Percentiles rank a stretch among this genome's conserved stretches.
These are phyloP conservation scores for Muschampia plurimacula DNA, from an alignment of 2,888 invertebrate species.

Conservation along the genomic window DNA sequence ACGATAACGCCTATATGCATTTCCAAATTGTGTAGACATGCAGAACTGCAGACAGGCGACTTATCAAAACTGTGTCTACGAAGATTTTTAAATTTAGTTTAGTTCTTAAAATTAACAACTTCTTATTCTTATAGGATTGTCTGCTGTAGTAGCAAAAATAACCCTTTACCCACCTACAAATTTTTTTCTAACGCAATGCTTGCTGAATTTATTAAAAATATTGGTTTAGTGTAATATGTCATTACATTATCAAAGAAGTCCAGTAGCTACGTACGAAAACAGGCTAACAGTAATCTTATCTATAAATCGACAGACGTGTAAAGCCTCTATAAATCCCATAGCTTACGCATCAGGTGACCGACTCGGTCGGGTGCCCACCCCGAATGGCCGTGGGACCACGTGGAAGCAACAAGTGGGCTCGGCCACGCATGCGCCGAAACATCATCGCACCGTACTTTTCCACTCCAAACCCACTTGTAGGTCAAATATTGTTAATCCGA, in stretches of 20 bases:
- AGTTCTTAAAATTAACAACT: too few relatives aligned
- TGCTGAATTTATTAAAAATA: too few relatives aligned
- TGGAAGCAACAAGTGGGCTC: constrained; percentile 77
- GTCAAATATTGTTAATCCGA: constrained; percentile 43
- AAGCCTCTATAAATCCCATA: constrained; percentile 1
- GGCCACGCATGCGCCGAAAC: constrained; percentile 65
- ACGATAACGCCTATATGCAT: too few relatives aligned
- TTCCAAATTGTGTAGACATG: too few relatives aligned
- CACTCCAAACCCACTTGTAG: constrained; percentile 53
- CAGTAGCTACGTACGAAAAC: background rate
- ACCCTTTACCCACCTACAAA: too few relatives aligned
- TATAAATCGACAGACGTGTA: background rate
- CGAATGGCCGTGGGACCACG: constrained; percentile 54
- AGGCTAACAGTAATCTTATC: background rate
- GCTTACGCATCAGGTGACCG: constrained; percentile 14
- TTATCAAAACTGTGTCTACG: too few relatives aligned
- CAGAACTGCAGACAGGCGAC: too few relatives aligned
- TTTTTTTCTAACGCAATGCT: too few relatives aligned
- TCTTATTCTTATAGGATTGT: too few relatives aligned
- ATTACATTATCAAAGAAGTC: background rate
- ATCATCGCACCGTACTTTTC: constrained; percentile 65
- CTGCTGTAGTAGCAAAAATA: too few relatives aligned
- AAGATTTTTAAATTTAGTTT: too few relatives aligned
- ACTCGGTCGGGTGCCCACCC: constrained; percentile 7
- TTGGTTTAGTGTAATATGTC: too few relatives aligned